Percentiles rank a stretch among this genome's conserved stretches.
Evolutionary conservation across 92 coral and sea anemone genomes (phyloP).

Genomic region (Actinostola sp.): DNA sequence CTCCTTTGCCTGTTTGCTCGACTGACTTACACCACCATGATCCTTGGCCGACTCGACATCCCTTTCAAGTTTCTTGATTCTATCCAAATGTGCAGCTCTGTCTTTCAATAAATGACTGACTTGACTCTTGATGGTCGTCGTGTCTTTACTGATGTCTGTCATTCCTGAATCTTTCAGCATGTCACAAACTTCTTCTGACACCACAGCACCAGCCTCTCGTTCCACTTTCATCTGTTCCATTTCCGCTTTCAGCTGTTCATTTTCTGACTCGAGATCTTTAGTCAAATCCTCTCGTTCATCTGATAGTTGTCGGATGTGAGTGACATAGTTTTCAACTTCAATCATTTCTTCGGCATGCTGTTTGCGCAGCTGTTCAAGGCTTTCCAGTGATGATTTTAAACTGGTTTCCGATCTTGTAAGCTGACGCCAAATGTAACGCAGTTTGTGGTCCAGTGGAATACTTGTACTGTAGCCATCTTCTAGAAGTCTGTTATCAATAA

Average conservation of each 20-base stretch:
- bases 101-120: slow-evolving; percentile 77
- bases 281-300: slow-evolving; percentile 94
- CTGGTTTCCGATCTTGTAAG: slow-evolving; percentile 89
- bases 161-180: slow-evolving; percentile 84
- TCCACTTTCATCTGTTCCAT: slow-evolving; percentile 91
- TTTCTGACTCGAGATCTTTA: slow-evolving; percentile 88
- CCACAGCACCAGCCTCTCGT: slow-evolving; percentile 76
- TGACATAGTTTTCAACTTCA: slow-evolving; percentile 97
- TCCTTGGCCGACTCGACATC: slow-evolving; percentile 74
- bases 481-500: slow-evolving; percentile 78
- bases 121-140: slow-evolving; percentile 81
- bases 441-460: slow-evolving; percentile 90
- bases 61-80: slow-evolving; percentile 57
- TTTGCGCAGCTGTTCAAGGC: slow-evolving; percentile 92
- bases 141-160: slow-evolving; percentile 67
- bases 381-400: slow-evolving; percentile 90
- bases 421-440: slow-evolving; percentile 97
- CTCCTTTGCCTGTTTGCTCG: slow-evolving; percentile 67
- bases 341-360: slow-evolving; percentile 99
- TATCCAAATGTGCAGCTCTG: slow-evolving; percentile 49
- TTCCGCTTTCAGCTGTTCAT: slow-evolving; percentile 91
- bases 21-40: slow-evolving; percentile 55
- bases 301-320: slow-evolving; percentile 94
- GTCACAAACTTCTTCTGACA: slow-evolving; percentile 85
- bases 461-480: slow-evolving; percentile 88